Conservation (phyloP, 2,888 invertebrate species). For the Muscina levida region DNA sequence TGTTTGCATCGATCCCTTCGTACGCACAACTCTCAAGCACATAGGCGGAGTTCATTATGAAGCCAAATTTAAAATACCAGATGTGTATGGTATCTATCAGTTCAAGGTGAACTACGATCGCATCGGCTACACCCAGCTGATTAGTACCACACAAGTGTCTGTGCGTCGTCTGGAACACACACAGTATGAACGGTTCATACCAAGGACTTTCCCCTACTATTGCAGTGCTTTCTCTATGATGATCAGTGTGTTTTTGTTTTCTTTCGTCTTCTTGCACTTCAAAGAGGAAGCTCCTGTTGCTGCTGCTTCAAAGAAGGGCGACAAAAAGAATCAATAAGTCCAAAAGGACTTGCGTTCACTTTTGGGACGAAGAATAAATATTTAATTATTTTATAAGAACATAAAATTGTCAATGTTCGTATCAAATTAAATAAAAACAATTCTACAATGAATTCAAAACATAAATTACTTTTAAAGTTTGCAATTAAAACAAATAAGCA, state of each 20-base stretch:
- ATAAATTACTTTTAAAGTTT: not conserved
- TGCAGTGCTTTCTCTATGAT: constrained; percentile 99
- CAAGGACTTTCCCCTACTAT: constrained; percentile 99
- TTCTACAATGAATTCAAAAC: too few species aligned
- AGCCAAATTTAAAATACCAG: constrained; percentile 96
- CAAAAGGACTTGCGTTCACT: too few species aligned
- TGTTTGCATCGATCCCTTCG: too few species aligned
- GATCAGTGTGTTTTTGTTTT: constrained; percentile 96
- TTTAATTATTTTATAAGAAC: too few species aligned
- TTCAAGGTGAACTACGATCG: too few species aligned
- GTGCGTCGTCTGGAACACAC: constrained; percentile 98
- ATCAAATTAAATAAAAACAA: too few species aligned
- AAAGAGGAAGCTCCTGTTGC: constrained; percentile 94
- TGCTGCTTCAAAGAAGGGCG: constrained; percentile 70
- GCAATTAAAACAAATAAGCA: too few species aligned
- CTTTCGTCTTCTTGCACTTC: constrained; percentile 96
- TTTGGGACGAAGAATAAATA: too few species aligned
- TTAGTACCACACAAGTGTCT: constrained; percentile 98
- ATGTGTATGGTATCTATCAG: too few species aligned
- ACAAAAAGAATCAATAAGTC: constrained; percentile 78
- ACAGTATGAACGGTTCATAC: constrained; percentile 98
- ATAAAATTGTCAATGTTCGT: too few species aligned
- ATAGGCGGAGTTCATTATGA: constrained; percentile 90
- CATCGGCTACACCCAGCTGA: too few species aligned
- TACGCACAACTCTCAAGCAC: constrained; percentile 89